A percentile compares a stretch with the other conserved stretches of the same genome.
Conservation (phyloP, 2,797 vertebrate species). For the Poecilia velifera region DNA sequence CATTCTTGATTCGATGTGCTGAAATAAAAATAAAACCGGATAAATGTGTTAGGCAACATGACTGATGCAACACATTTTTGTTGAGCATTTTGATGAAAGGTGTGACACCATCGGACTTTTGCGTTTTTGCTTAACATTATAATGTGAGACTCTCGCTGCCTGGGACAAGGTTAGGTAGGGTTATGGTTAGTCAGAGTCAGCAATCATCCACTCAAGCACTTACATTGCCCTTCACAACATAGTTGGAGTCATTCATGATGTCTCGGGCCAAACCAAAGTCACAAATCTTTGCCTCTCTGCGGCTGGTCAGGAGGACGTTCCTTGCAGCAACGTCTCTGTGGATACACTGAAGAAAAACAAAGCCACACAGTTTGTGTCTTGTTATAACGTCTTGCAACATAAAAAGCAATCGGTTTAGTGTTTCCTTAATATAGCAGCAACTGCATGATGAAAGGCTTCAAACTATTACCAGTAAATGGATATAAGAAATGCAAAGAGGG, state of each 20-base stretch:
- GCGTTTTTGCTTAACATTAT: no score
- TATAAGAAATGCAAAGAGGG: not conserved
- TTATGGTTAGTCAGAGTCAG: not conserved
- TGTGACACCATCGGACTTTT: not conserved
- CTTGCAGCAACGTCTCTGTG: slow-evolving; percentile 96
- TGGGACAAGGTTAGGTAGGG: not conserved
- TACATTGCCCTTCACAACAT: slow-evolving; percentile 98
- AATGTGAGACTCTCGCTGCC: not conserved
- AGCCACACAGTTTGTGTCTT: slow-evolving; percentile 1
- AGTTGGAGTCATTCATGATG: slow-evolving; percentile 98
- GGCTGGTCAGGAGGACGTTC: slow-evolving; percentile 90
- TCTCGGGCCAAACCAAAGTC: slow-evolving; percentile 97
- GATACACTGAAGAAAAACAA: slow-evolving; percentile 86
- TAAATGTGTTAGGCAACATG: not conserved
- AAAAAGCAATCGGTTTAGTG: slow-evolving; percentile 10
- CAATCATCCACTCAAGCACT: slow-evolving; percentile 36
- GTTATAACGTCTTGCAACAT: not conserved
- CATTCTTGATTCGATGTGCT: not conserved
- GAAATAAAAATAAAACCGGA: not conserved
- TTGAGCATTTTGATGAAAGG: not conserved
- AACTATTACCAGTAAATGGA: slow-evolving; percentile 2
- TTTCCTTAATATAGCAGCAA: not conserved
- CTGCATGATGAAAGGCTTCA: slow-evolving; percentile 1
- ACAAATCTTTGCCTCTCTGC: slow-evolving; percentile 92
- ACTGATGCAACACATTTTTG: not conserved